phyloP scores from a whole-genome alignment of 2,888 invertebrate genomes.

The Lacanobia wlatinum region DNA sequence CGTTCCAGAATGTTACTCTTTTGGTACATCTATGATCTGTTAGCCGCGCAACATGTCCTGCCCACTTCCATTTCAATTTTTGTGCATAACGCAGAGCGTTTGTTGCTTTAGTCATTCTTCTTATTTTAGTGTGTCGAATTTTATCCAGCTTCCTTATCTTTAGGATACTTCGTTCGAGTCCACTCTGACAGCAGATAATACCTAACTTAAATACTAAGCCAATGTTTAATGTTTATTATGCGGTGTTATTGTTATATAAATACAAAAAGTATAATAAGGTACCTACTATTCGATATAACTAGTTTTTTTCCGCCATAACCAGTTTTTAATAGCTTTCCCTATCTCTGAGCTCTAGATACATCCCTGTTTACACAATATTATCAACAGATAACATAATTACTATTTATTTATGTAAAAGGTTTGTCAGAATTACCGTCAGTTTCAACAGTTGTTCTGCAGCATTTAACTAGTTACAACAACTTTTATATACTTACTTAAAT shows the following conservation, averaged over 20 bases:
- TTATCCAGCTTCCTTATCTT: too few species aligned
- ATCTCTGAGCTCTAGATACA: not conserved
- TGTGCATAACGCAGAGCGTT: too few species aligned
- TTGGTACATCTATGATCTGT: too few species aligned
- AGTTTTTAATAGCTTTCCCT: not conserved
- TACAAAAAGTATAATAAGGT: not conserved
- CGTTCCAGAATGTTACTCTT: too few species aligned
- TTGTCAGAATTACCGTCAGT: not conserved
- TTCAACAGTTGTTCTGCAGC: not conserved
- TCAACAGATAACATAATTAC: slow-evolving; percentile 1
- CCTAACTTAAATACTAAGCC: not conserved
- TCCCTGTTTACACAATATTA: not conserved
- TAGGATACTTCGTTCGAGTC: too few species aligned
- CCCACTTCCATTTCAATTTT: too few species aligned
- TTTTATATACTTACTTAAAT: not conserved
- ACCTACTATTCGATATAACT: not conserved
- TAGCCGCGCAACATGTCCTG: too few species aligned
- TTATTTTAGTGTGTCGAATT: too few species aligned
- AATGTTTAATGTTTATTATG: not conserved
- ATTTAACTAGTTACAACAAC: not conserved
- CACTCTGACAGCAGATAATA: too few species aligned
- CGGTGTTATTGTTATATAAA: not conserved
- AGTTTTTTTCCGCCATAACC: not conserved
- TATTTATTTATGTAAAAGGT: not conserved
- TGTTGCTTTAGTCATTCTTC: too few species aligned